phyloP scores from a whole-genome alignment of 1,140 invertebrate genomes.

The Lutraria rhynchaena region DNA sequence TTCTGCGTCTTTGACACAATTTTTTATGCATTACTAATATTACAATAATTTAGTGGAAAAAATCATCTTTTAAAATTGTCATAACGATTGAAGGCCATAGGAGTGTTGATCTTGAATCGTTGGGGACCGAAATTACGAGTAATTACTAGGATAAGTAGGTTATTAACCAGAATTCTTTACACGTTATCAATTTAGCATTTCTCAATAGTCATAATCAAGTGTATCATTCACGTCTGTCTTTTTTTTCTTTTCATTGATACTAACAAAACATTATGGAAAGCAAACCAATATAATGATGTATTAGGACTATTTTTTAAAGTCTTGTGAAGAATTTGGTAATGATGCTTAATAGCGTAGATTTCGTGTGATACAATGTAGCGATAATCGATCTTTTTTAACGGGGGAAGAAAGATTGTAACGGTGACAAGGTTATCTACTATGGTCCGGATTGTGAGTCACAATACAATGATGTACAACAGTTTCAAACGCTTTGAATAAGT shows the following conservation, averaged over 20 bases:
- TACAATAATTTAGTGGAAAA: too few species aligned
- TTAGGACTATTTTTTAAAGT: background rate
- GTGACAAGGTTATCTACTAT: background rate
- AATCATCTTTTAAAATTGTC: too few species aligned
- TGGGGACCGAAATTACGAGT: slow-evolving; percentile 27
- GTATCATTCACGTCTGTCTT: background rate
- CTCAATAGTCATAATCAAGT: slow-evolving; percentile 10
- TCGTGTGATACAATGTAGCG: background rate
- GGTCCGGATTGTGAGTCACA: background rate
- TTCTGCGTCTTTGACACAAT: too few species aligned
- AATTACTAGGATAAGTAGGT: slow-evolving; percentile 21
- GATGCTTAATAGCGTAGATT: slow-evolving; percentile 40
- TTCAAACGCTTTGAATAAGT: too few species aligned
- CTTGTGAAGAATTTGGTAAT: slow-evolving; percentile 36
- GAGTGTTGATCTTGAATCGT: too few species aligned
- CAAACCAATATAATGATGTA: slow-evolving; percentile 18
- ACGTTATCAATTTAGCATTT: background rate
- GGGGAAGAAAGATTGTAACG: background rate
- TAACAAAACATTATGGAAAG: background rate
- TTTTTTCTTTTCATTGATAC: background rate
- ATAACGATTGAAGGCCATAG: too few species aligned
- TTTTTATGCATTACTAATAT: too few species aligned
- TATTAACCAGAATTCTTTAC: slow-evolving; percentile 26
- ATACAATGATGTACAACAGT: slow-evolving; percentile 2
- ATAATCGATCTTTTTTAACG: slow-evolving; percentile 18